These are phyloP conservation scores for Umimayanthus chanpuru DNA, from an alignment of 92 coral and sea anemone genomes.

Conservation along the genomic window DNA sequence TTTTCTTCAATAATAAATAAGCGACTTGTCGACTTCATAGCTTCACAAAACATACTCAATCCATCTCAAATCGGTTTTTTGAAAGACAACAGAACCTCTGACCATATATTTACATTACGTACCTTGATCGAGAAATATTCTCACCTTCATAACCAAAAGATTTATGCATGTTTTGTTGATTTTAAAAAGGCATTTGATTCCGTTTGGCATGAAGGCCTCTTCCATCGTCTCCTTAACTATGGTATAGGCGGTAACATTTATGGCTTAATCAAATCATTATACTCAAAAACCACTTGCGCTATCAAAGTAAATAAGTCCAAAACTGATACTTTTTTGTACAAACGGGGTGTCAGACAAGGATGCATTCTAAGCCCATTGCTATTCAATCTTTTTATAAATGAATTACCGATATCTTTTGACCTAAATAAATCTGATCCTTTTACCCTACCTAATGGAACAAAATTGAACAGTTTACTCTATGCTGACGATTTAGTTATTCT, in stretches of 20 bases:
- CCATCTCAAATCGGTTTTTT: conserved; percentile 59
- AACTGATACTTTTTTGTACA: background rate
- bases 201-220: conserved; percentile 60
- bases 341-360: too few relatives aligned
- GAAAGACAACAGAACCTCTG: conserved; percentile 41
- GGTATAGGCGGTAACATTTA: conserved; percentile 58
- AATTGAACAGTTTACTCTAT: too few relatives aligned
- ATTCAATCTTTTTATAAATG: too few relatives aligned
- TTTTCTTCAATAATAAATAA: conserved; percentile 48
- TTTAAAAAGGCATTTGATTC: too few relatives aligned
- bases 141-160: conserved; percentile 19
- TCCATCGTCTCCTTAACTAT: conserved; percentile 36
- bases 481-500: too few relatives aligned
- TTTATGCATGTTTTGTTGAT: too few relatives aligned
- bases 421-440: too few relatives aligned
- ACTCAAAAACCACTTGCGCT: conserved; percentile 14
- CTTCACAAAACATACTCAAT: conserved; percentile 41
- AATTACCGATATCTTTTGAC: too few relatives aligned
- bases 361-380: too few relatives aligned
- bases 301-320: background rate
- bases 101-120: conserved; percentile 55
- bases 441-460: too few relatives aligned
- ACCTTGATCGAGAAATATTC: conserved; percentile 57
- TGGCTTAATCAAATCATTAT: conserved; percentile 55
- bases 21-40: conserved; percentile 41